Conservation (phyloP, 2,888 invertebrate genomes). For the Coenonympha arcania region DNA sequence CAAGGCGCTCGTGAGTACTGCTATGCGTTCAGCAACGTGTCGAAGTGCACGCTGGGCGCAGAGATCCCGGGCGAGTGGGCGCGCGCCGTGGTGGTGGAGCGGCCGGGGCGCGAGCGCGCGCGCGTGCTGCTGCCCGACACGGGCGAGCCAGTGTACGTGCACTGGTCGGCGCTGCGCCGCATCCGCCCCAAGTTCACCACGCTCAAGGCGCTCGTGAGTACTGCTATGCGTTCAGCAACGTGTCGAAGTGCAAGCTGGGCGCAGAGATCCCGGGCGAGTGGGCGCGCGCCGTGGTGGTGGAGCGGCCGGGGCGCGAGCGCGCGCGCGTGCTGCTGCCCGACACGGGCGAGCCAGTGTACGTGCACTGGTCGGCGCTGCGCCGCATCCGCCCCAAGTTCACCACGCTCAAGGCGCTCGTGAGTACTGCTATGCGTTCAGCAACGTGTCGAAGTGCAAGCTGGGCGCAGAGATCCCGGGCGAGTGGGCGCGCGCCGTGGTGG, state of each 20-base stretch:
- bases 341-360: conserved; percentile 67
- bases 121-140: conserved; percentile 77
- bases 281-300: conserved; percentile 75
- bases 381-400: conserved; percentile 64
- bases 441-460: conserved; percentile 43
- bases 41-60: conserved; percentile 39
- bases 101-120: conserved; percentile 60
- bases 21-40: conserved; percentile 29
- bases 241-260: conserved; percentile 42
- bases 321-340: conserved; percentile 78
- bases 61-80: conserved; percentile 63
- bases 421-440: conserved; percentile 13
- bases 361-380: conserved; percentile 68
- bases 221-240: conserved; percentile 22
- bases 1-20: conserved; percentile 63
- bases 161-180: conserved; percentile 66
- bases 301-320: conserved; percentile 51
- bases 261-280: conserved; percentile 47
- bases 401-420: conserved; percentile 66
- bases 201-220: conserved; percentile 66
- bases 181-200: conserved; percentile 63
- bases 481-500: too few species aligned
- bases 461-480: conserved; percentile 14
- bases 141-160: conserved; percentile 68
- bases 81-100: conserved; percentile 71